These are phyloP conservation scores for Pristionchus arcanus DNA, from an alignment of 2,888 invertebrate species.

Conservation along the genomic window DNA sequence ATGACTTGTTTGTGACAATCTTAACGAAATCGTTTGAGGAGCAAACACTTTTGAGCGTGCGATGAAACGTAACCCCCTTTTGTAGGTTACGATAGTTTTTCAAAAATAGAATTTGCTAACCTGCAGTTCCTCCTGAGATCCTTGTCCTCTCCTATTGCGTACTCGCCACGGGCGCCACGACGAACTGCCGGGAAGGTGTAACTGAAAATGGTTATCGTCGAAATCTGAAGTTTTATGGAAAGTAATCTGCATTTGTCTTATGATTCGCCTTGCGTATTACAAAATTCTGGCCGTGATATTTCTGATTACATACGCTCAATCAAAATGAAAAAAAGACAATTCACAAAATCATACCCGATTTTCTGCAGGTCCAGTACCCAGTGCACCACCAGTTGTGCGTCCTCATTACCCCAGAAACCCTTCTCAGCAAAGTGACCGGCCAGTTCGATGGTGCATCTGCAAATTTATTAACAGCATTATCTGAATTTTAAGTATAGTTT, in stretches of 20 bases:
- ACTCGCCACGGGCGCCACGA: background rate
- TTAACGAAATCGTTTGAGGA: too few species aligned
- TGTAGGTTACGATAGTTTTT: too few species aligned
- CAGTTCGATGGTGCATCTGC: conserved; percentile 57
- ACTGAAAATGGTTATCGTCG: background rate
- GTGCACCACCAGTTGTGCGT: conserved; percentile 48
- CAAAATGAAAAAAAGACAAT: background rate
- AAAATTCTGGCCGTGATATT: too few species aligned
- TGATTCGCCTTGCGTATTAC: background rate
- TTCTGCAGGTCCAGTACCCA: conserved; percentile 56
- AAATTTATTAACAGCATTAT: background rate
- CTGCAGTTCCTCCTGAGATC: conserved; percentile 20
- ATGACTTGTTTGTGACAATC: too few species aligned
- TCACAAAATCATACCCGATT: conserved; percentile 11
- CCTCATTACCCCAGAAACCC: conserved; percentile 59
- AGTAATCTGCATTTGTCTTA: too few species aligned
- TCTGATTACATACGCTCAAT: background rate
- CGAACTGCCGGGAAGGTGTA: conserved; percentile 46
- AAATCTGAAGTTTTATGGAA: too few species aligned
- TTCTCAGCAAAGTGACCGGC: conserved; percentile 56
- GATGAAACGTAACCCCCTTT: too few species aligned
- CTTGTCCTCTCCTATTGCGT: background rate
- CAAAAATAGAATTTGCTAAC: too few species aligned
- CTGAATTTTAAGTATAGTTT: too few species aligned
- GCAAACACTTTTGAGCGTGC: too few species aligned